phyloP scores from a whole-genome alignment of 1,140 invertebrate species.

The Micrasema longulum region DNA sequence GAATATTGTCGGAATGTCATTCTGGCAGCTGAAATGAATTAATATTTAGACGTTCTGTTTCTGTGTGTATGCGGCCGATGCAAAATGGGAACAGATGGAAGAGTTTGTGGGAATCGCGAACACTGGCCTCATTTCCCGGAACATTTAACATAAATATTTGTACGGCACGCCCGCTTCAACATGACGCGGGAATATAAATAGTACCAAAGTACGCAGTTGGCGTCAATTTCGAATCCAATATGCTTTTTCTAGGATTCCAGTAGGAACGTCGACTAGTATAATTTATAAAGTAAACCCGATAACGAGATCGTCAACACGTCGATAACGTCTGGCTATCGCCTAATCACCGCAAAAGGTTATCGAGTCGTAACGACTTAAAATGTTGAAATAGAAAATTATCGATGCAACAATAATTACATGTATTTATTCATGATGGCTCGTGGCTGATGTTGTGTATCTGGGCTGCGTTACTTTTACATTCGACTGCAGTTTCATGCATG shows the following conservation, averaged over 20 bases:
- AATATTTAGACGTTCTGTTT: no score
- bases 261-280: no score
- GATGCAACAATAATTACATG: slow-evolving; percentile 19
- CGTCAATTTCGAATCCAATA: slow-evolving; percentile 37
- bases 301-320: not conserved
- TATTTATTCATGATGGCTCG: not conserved
- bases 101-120: no score
- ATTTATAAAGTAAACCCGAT: not conserved
- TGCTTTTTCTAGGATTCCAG: slow-evolving; percentile 7
- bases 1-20: slow-evolving; percentile 22
- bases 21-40: no score
- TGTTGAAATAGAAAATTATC: slow-evolving; percentile 11
- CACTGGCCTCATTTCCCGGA: slow-evolving; percentile 1
- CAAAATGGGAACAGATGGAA: no score
- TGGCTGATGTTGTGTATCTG: no score
- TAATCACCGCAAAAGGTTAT: not conserved
- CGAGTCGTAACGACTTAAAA: slow-evolving; percentile 32
- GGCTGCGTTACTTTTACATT: slow-evolving; percentile 17
- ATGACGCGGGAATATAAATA: slow-evolving; percentile 35
- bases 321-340: not conserved
- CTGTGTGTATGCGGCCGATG: no score
- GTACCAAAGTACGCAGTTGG: slow-evolving; percentile 40
- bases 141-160: slow-evolving; percentile 31
- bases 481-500: slow-evolving; percentile 17
- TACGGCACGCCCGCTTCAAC: not conserved